Conservation (phyloP, 2,797 vertebrate species). For the Uromys caudimaculatus region DNA sequence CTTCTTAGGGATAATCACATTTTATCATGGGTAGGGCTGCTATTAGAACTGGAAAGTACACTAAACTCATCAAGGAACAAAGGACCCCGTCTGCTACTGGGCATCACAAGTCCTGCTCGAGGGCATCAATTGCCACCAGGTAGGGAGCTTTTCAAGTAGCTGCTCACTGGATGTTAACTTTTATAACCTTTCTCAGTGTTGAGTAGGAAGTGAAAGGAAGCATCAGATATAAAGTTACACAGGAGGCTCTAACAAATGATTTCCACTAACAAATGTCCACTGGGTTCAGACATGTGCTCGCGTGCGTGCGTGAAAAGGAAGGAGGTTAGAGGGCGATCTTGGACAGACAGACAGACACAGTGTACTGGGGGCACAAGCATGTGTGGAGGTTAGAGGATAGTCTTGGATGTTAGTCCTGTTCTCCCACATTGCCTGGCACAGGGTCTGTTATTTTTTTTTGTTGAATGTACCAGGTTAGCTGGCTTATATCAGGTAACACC, state of each 20-base stretch:
- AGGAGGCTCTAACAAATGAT: too few species aligned
- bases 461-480: background rate
- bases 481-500: background rate
- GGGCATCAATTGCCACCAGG: background rate
- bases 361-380: background rate
- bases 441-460: background rate
- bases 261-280: background rate
- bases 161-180: background rate
- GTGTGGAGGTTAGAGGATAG: background rate
- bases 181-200: background rate
- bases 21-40: background rate
- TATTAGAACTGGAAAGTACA: background rate
- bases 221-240: accelerated
- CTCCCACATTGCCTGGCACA: background rate
- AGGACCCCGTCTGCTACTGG: too few species aligned
- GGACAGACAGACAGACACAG: background rate
- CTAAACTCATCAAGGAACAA: background rate
- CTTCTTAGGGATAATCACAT: background rate
- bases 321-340: background rate
- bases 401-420: background rate
- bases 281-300: background rate
- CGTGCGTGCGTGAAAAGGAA: background rate
- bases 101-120: background rate
- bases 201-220: background rate
- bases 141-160: background rate